These are phyloP conservation scores for Scrobipalpa costella DNA, from an alignment of 2,888 invertebrate species.

Conservation along the genomic window DNA sequence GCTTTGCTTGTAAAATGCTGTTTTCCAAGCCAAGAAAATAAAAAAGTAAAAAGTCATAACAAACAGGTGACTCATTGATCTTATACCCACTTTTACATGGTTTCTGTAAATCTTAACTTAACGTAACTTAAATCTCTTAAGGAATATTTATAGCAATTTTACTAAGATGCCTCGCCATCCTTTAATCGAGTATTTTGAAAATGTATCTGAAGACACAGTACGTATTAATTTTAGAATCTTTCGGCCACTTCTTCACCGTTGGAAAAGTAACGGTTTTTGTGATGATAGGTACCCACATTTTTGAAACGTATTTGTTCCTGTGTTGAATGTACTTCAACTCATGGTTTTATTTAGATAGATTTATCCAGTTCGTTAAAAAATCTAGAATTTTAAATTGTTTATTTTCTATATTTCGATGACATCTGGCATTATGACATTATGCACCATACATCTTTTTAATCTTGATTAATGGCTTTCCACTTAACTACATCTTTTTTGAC, in stretches of 20 bases:
- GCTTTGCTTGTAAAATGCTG: background rate
- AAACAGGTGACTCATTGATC: background rate
- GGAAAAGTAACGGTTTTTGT: background rate
- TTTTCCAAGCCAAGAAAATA: background rate
- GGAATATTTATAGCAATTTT: too few relatives aligned
- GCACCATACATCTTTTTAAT: too few relatives aligned
- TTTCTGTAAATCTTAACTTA: too few relatives aligned
- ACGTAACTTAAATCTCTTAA: background rate
- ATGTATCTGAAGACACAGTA: background rate
- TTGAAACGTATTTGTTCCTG: background rate
- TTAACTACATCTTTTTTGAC: too few relatives aligned
- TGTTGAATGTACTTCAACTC: background rate
- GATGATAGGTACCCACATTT: background rate
- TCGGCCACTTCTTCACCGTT: background rate
- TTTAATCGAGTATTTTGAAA: background rate
- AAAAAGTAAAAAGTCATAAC: too few relatives aligned
- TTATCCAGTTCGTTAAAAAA: too few relatives aligned
- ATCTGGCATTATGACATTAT: too few relatives aligned
- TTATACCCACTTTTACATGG: background rate
- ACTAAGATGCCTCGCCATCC: background rate
- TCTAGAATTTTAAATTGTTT: too few relatives aligned
- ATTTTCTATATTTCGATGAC: too few relatives aligned
- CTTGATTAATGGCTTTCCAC: too few relatives aligned
- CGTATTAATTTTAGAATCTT: background rate
- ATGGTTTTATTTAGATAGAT: too few relatives aligned